Evolutionary conservation across 2,113 vertebrate species (phyloP).

Genomic region (Caloenas nicobarica): DNA sequence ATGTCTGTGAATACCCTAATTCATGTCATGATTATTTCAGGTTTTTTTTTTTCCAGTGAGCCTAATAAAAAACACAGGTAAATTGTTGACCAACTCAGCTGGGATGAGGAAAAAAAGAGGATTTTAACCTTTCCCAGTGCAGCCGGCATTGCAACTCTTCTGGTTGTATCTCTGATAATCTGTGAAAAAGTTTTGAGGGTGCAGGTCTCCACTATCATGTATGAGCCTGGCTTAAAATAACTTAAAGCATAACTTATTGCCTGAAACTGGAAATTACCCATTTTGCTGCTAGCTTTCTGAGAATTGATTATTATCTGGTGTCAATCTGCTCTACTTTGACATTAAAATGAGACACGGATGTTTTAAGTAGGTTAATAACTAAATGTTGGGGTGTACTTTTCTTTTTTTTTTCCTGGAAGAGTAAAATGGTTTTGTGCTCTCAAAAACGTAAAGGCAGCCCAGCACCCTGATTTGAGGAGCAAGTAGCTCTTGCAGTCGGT

Average conservation of each 20-base stretch:
- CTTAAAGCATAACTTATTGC: not conserved
- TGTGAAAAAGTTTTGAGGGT: too few species aligned
- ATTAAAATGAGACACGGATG: not conserved
- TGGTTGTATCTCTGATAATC: not conserved
- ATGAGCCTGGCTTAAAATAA: not conserved
- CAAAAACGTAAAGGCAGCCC: not conserved
- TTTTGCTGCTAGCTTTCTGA: not conserved
- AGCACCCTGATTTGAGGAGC: not conserved
- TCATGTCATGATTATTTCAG: not conserved
- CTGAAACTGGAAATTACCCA: not conserved
- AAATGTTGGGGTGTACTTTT: not conserved
- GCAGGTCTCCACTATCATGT: not conserved
- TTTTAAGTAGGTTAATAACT: not conserved
- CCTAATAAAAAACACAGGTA: not conserved
- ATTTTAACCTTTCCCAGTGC: not conserved
- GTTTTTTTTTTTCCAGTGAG: not conserved
- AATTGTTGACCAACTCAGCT: not conserved
- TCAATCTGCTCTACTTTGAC: not conserved
- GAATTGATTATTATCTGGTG: not conserved
- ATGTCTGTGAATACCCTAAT: not conserved
- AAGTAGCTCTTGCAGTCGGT: not conserved
- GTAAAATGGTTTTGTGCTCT: not conserved
- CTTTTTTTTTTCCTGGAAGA: not conserved
- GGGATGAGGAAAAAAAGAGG: not conserved
- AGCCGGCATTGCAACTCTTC: not conserved